phyloP scores from a whole-genome alignment of 2,797 vertebrate genomes.

The Hyperoplus immaculatus region DNA sequence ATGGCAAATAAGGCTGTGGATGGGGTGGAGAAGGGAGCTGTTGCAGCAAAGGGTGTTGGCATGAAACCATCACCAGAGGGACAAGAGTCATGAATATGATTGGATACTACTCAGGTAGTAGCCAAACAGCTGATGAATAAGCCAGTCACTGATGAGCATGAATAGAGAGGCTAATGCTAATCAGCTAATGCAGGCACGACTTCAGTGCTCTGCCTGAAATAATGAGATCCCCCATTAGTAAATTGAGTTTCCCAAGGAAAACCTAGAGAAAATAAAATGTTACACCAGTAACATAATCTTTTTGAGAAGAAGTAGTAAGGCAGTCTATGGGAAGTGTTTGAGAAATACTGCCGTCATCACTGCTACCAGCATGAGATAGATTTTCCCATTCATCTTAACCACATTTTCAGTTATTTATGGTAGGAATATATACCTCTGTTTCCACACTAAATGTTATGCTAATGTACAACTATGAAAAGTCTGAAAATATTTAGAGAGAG shows the following conservation, averaged over 20 bases:
- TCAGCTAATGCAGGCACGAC: background rate
- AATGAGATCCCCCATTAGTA: background rate
- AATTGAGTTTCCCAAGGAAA: background rate
- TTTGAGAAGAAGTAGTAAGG: background rate
- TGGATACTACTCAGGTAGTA: background rate
- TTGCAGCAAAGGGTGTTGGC: background rate
- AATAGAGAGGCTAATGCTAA: conserved; percentile 13
- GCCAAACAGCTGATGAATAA: conserved; percentile 16
- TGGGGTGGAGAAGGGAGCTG: background rate
- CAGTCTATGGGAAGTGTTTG: background rate
- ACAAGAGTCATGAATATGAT: background rate
- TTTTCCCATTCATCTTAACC: background rate
- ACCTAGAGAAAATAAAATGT: background rate
- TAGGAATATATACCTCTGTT: background rate
- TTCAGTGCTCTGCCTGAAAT: background rate
- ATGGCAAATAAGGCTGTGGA: background rate
- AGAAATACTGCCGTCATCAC: background rate
- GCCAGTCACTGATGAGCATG: background rate
- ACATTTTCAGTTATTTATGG: conserved; percentile 1
- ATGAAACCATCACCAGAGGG: background rate
- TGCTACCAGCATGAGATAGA: background rate
- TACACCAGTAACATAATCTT: background rate
- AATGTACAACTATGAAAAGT: background rate
- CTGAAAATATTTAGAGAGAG: conserved; percentile 8
- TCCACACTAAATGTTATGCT: conserved; percentile 18